Conservation (phyloP, 2,888 invertebrate genomes). For the Lithodes maja region DNA sequence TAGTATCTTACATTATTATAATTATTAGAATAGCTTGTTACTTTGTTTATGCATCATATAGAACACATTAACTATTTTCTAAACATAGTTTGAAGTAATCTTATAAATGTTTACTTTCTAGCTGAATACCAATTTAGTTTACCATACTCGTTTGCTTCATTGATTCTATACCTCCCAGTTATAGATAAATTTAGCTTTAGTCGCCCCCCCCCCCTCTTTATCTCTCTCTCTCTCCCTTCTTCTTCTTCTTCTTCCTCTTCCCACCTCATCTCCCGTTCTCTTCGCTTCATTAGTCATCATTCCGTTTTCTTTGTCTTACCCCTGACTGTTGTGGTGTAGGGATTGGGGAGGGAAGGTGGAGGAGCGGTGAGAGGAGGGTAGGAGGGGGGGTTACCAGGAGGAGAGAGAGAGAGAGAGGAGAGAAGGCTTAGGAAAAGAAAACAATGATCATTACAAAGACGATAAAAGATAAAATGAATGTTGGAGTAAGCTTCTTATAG, state of each 20-base stretch:
- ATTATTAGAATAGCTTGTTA: too few species aligned
- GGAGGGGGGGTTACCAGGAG: not conserved
- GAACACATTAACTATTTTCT: too few species aligned
- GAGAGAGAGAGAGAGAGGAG: not conserved
- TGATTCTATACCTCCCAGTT: not conserved
- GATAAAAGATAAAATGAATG: not conserved
- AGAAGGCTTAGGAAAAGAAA: not conserved
- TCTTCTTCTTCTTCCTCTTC: not conserved
- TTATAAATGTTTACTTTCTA: too few species aligned
- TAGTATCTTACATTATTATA: too few species aligned
- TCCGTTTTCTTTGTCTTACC: conserved; percentile 41
- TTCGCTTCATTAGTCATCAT: conserved; percentile 41
- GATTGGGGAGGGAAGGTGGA: not conserved
- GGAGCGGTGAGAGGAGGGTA: not conserved
- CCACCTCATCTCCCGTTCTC: conserved; percentile 13
- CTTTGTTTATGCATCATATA: too few species aligned
- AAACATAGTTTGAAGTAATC: too few species aligned
- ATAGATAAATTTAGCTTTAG: not conserved
- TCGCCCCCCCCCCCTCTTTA: not conserved
- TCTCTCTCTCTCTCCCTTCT: not conserved
- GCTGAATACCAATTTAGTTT: too few species aligned
- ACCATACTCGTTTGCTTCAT: not conserved
- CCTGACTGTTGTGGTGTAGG: not conserved
- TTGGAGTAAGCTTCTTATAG: too few species aligned
- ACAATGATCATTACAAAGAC: not conserved